Evolutionary conservation across 30 jellyfish, hydroid and myxozoan species (phyloP).

Genomic region (Sanderia malayensis): DNA sequence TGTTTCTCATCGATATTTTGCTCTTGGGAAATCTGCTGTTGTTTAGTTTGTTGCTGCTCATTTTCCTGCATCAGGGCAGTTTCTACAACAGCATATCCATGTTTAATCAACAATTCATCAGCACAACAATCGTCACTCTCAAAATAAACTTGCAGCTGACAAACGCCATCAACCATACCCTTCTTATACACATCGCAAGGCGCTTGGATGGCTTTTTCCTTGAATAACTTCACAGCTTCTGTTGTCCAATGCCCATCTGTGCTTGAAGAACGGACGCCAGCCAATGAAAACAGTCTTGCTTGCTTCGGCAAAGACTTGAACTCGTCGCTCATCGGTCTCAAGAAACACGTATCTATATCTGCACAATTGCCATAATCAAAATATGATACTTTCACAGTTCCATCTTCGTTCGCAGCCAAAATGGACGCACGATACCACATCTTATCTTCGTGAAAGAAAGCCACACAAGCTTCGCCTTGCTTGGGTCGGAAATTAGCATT

Average conservation of each 20-base stretch:
- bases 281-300: slow-evolving; percentile 59
- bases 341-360: slow-evolving; percentile 35
- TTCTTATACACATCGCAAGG: slow-evolving; percentile 7
- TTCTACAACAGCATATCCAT: not conserved
- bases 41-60: not conserved
- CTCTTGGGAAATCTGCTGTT: no score
- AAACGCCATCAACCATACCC: slow-evolving; percentile 21
- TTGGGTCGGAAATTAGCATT: slow-evolving; percentile 32
- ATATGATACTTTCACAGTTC: slow-evolving; percentile 23
- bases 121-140: slow-evolving; percentile 11
- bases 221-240: slow-evolving; percentile 45
- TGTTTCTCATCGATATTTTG: no score
- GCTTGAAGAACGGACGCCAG: slow-evolving; percentile 39
- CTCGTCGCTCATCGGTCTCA: slow-evolving; percentile 70
- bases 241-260: slow-evolving; percentile 63
- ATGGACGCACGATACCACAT: slow-evolving; percentile 79
- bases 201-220: slow-evolving; percentile 17
- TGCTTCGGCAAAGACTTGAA: slow-evolving; percentile 48
- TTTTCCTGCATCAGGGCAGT: not conserved
- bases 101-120: not conserved
- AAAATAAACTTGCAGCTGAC: slow-evolving; percentile 28
- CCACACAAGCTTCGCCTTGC: slow-evolving; percentile 74
- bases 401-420: slow-evolving; percentile 29
- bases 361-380: slow-evolving; percentile 79
- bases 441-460: slow-evolving; percentile 57